Base-by-base conservation (phyloP, 2,797 vertebrate genomes). In the Malurus splendens region DNA sequence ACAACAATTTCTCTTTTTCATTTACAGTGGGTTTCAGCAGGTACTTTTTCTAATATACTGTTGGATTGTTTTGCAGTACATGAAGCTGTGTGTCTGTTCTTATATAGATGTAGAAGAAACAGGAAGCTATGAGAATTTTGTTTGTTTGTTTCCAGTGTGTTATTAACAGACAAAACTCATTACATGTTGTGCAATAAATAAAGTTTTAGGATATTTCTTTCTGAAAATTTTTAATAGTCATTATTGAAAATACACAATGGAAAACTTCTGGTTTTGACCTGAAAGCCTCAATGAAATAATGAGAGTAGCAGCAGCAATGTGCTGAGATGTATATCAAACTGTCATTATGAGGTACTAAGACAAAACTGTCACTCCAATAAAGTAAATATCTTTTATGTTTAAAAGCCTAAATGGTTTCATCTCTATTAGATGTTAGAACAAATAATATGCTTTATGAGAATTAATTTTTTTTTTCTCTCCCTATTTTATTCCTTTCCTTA, bases 51-150 rank as follows among this genome's bases (percentile, higher is more conserved):
- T 65, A 41, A 20, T 3, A 20, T 9, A 0, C 42, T 57, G 13
- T 2, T 6, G 1, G 5, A 8, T 9, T 59, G 74, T 25, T 57
- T 67, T 73, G 5, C n/a, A 16, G 61, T 1, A 12, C 4, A 6
- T 22, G 6, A 10, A 32, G 9, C 17, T 56, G 6, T n/a, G 4
- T 20, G 8, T 30, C 18, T 70, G 7, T 62, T 65, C 27, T 28
- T 10, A 10, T 3, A 23, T 9, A 28, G 1, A 41, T 4, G 5
- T 7, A 56, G 19, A 60, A 68, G 52, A 62, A 76, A 8, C 8
- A 88, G 19, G 33, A 86, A 42, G 28, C 2, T 44, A 7, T 32
- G 20, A 47, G 10, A 54, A 20, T 44, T 33, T 50, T 57, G 3
- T 15, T 45, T 52, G 6, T 17, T 66, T 60, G 3, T 73, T 89